These are phyloP conservation scores for Smutsia temminckii DNA, from an alignment of 2,797 vertebrate genomes.

Conservation along the genomic window DNA sequence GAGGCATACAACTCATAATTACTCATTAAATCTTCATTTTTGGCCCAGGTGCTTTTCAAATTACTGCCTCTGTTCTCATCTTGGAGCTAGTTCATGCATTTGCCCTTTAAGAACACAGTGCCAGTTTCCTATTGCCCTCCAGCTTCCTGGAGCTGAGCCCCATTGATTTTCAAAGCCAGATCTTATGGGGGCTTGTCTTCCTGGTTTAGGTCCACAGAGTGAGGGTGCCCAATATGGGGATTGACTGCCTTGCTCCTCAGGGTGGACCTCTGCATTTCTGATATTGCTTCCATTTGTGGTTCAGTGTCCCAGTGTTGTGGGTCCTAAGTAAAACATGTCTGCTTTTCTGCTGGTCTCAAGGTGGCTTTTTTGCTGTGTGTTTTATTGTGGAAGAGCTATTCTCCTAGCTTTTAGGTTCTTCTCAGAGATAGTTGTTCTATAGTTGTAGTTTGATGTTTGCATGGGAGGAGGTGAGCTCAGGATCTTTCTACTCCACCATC, in stretches of 20 bases:
- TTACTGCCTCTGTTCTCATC: neutral
- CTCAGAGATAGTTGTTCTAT: neutral
- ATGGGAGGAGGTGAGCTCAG: neutral
- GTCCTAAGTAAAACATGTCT: neutral
- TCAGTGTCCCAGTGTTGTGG: neutral
- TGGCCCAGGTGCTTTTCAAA: neutral
- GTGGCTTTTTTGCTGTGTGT: neutral
- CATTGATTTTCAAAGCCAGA: neutral
- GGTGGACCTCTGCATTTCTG: neutral
- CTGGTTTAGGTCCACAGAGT: neutral
- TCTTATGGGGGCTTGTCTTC: neutral
- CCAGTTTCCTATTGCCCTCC: neutral
- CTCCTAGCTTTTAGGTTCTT: neutral
- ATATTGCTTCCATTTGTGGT: neutral
- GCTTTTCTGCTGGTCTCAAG: neutral
- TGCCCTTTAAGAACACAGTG: neutral
- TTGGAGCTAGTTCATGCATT: neutral
- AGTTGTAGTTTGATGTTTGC: neutral
- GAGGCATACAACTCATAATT: neutral
- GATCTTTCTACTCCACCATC: neutral
- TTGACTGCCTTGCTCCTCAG: neutral
- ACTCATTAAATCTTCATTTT: neutral
- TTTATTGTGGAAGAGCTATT: neutral
- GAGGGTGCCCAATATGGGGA: no score
- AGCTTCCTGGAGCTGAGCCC: neutral